Evolutionary conservation across 2,888 invertebrate species (phyloP), one percentile per base, ranked within the genome.

Genomic region (Monochamus alternatus): DNA sequence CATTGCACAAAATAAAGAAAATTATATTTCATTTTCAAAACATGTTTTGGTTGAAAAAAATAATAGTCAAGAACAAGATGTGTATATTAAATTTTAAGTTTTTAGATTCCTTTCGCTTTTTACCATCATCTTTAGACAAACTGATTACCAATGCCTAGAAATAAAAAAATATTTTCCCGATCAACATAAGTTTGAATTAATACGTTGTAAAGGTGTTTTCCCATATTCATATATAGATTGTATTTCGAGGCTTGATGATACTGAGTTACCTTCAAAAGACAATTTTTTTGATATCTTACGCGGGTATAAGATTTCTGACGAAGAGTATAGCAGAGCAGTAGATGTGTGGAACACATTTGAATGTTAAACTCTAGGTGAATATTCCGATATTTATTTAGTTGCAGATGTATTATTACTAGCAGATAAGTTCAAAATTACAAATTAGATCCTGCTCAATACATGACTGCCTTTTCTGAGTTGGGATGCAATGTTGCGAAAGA

Each of bases 371-470:
- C 47, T 70, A 3, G 69, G 69, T 12, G 59, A 38, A 12, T 69
- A 69, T 44, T 59, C 69, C 8, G 59, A 69, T 47, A n/a, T 70
- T 59, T 69, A 69, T 60, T 14, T 59, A 43, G 32, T 3, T 3
- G 43, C 69, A 12, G 69, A 60, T 44, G 31, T 60, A 9, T 44
- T 69, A 12, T 8, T 69, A 9, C 55, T 69, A 14, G 32, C 59
- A n/a, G 60, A 69, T 14, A 43, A 43, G 22, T 70, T 70, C 12
- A 30, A n/a, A 30, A 38, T 62, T 65, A 65, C 10, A 44, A 30
- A 8, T 43, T 51, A n/a, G 32, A 69, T 55, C 84, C 86, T 0
- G 80, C 80, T 51, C 84, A 85, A 44, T 88, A 58, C 5, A 4
- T 38, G 38, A 38, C 38, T 38, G 38, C 38, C 38, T 38, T 38